Conservation (phyloP, 2,797 vertebrate species). For the Falco peregrinus region DNA sequence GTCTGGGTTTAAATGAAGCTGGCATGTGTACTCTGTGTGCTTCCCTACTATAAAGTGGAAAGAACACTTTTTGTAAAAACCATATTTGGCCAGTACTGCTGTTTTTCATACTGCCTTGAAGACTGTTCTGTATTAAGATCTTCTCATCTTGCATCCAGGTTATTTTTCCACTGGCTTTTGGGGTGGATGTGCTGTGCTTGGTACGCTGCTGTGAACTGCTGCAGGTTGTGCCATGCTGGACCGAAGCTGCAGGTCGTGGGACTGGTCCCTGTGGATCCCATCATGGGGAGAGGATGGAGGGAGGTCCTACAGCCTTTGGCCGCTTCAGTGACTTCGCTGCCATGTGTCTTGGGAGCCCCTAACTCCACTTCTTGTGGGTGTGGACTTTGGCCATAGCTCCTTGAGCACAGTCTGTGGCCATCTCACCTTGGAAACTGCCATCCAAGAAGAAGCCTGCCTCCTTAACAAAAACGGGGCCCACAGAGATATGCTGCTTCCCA, state of each 20-base stretch:
- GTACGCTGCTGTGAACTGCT: not conserved
- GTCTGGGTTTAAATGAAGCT: not conserved
- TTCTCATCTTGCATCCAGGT: not conserved
- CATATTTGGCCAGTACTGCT: not conserved
- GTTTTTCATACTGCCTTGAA: not conserved
- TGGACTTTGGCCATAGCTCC: not conserved
- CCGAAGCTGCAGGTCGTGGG: fast-evolving
- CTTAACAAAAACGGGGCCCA: fast-evolving
- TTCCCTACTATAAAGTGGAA: not conserved
- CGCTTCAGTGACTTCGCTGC: fast-evolving
- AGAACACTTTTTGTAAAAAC: not conserved
- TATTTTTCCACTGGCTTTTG: not conserved
- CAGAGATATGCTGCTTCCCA: not conserved
- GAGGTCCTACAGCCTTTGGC: not conserved
- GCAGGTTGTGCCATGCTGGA: fast-evolving
- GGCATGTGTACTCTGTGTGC: fast-evolving
- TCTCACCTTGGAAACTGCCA: not conserved
- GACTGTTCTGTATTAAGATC: not conserved
- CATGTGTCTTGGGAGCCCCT: not conserved
- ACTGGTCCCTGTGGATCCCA: not conserved
- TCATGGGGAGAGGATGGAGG: not conserved
- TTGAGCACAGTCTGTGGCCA: not conserved
- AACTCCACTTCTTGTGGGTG: fast-evolving
- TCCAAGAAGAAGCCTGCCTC: not conserved
- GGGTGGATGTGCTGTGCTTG: not conserved